phyloP scores from a whole-genome alignment of 2,888 invertebrate genomes.

The Hirtodrosophila cameraria region DNA sequence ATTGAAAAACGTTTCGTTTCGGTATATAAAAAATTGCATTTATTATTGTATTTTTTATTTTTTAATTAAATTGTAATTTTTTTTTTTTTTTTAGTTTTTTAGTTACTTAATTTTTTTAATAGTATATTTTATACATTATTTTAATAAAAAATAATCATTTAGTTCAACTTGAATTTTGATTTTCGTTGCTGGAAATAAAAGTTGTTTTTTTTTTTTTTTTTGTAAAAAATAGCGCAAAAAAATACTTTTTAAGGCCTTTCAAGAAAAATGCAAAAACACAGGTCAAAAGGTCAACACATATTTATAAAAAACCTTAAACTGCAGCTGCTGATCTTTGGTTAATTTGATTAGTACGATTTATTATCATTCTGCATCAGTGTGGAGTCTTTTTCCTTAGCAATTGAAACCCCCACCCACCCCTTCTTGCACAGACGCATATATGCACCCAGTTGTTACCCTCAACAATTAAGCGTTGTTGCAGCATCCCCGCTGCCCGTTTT shows the following conservation, averaged over 20 bases:
- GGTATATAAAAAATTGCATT: conserved; percentile 72
- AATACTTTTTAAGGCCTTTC: conserved; percentile 23
- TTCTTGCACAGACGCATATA: no score
- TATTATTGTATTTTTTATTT: conserved; percentile 48
- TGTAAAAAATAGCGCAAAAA: conserved; percentile 15
- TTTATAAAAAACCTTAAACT: not conserved
- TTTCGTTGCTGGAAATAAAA: conserved; percentile 57
- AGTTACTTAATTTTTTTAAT: conserved; percentile 39
- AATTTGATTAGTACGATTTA: conserved; percentile 68
- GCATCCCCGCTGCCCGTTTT: conserved; percentile 34
- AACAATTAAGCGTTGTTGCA: conserved; percentile 50
- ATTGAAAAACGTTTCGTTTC: conserved; percentile 70
- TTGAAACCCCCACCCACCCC: not conserved
- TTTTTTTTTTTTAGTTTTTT: conserved; percentile 38
- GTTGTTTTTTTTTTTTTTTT: conserved; percentile 11
- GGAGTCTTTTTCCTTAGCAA: conserved; percentile 17
- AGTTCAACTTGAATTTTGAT: conserved; percentile 55
- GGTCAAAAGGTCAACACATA: conserved; percentile 19
- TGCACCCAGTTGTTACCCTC: no score
- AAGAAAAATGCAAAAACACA: conserved; percentile 54
- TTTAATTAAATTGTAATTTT: conserved; percentile 5
- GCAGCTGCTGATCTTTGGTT: conserved; percentile 66
- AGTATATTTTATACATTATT: conserved; percentile 30
- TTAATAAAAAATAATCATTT: conserved; percentile 30
- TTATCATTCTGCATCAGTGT: conserved; percentile 6